Base-by-base conservation (phyloP, 2,888 invertebrate genomes). In the Mallateleia sp. region DNA sequence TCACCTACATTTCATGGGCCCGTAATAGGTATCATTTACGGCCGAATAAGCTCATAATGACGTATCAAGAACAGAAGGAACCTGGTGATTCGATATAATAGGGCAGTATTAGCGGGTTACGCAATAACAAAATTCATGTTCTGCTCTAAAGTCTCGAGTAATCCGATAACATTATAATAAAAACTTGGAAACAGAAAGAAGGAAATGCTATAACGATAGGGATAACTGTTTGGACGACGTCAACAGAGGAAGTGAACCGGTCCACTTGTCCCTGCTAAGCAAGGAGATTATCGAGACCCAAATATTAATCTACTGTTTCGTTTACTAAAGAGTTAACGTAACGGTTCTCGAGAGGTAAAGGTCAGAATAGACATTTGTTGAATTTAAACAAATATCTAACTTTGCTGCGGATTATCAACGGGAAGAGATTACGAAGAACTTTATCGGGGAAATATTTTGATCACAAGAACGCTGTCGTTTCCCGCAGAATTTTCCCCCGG, bases 261-360 rank as follows among this genome's bases (percentile, higher is more conserved):
- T 56, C 54, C 45, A 74, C 64, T 34, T 75, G 77, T 66, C 5
- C 28, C 34, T 38, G 28, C 20, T 11, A 28, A 28, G 18, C 45
- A 47, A 14, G 25, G 18, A 11, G 58, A 72, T 47, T n/a, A 58
- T 14, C 22, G 52, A 60, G 64, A 64, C 38, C 75, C 54, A 77
- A 77, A 77, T 77, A 77, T 77, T 77, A 54, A 66, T 54, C 64
- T 24, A 64, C 5, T 77, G 42, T 28, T 60, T 45, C 18, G 14
- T 18, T 50, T 32, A 6, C 42, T 28, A 47, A 60, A 45, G 24
- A 50, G 52, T 24, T 22, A 18, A 11, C 38, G 38, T 75, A 75
- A 75, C 74, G 74, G 74, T 75, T 25, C 45, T 38, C 8, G 15
- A 2, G 28, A 34, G 9, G 62, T 38, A 74, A 71, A 71, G 71